Conservation (phyloP, 2,113 vertebrate species). For the Megaceryle maxima region DNA sequence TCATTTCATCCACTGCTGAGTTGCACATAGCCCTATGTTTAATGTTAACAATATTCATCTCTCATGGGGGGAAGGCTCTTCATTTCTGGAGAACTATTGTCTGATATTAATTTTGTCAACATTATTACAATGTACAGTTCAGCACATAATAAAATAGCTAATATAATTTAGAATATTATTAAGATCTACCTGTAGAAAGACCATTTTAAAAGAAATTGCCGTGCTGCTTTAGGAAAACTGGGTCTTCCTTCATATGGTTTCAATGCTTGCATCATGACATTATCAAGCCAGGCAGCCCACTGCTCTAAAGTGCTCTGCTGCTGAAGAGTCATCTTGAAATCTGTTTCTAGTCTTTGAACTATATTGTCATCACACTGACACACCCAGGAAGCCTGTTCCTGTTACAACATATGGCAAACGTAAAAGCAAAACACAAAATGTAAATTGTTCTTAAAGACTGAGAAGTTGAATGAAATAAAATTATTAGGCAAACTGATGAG, state of each 20-base stretch:
- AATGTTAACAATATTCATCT: background rate
- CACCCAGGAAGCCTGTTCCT: conserved; percentile 85
- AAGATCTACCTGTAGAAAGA: conserved; percentile 58
- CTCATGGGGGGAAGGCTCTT: background rate
- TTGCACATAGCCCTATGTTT: background rate
- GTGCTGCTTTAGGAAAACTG: conserved; percentile 81
- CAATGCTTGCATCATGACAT: conserved; percentile 81
- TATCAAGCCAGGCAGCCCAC: conserved; percentile 82
- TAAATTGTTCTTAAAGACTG: background rate
- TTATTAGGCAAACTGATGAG: background rate
- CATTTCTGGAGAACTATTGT: background rate
- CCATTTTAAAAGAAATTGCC: conserved; percentile 78
- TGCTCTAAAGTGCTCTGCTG: conserved; percentile 84
- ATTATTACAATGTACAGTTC: background rate
- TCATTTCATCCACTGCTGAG: background rate
- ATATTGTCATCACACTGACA: conserved; percentile 84
- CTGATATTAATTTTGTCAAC: background rate
- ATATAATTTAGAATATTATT: background rate
- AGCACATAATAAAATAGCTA: background rate
- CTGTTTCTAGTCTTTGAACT: conserved; percentile 81
- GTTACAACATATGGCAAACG: conserved; percentile 38
- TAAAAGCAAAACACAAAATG: background rate
- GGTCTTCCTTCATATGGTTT: conserved; percentile 82
- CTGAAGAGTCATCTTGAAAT: conserved; percentile 84
- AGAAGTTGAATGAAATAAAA: background rate